Conservation (phyloP, 2,888 invertebrate species). For the Ennomos fuscantarius region DNA sequence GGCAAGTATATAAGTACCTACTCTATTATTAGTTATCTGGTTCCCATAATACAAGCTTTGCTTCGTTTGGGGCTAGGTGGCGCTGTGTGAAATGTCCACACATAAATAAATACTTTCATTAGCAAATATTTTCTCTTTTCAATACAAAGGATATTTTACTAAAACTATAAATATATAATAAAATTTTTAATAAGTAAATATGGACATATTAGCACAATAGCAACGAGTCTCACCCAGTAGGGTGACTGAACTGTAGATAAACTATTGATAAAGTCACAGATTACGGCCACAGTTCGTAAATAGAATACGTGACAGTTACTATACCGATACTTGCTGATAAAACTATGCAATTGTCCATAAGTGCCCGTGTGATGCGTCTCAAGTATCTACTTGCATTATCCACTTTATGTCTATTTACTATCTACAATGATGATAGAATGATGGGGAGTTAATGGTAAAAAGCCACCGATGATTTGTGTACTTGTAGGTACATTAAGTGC, state of each 20-base stretch:
- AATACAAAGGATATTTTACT: too few relatives aligned
- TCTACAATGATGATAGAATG: constrained; percentile 12
- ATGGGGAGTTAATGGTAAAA: constrained; percentile 13
- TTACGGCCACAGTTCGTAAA: constrained; percentile 11
- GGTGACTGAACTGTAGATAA: constrained; percentile 62
- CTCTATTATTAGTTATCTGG: too few relatives aligned
- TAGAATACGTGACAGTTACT: constrained; percentile 6
- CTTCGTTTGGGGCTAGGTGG: too few relatives aligned
- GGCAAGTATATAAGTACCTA: too few relatives aligned
- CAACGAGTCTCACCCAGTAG: constrained; percentile 51
- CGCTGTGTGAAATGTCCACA: too few relatives aligned
- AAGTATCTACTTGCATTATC: constrained; percentile 25
- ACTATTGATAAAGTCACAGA: constrained; percentile 38
- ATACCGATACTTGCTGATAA: constrained; percentile 16
- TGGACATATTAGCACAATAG: constrained; percentile 42
- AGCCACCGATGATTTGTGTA: neutral
- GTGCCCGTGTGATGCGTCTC: constrained; percentile 14
- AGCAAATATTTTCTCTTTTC: too few relatives aligned
- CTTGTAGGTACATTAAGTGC: constrained; percentile 4
- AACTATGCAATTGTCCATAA: constrained; percentile 23
- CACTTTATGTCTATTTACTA: constrained; percentile 17
- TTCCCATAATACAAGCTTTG: too few relatives aligned
- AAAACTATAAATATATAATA: constrained; percentile 24
- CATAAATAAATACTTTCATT: too few relatives aligned
- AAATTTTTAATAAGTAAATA: constrained; percentile 43